Conservation (phyloP, 2,113 vertebrate genomes). For the Paramormyrops kingsleyae region DNA sequence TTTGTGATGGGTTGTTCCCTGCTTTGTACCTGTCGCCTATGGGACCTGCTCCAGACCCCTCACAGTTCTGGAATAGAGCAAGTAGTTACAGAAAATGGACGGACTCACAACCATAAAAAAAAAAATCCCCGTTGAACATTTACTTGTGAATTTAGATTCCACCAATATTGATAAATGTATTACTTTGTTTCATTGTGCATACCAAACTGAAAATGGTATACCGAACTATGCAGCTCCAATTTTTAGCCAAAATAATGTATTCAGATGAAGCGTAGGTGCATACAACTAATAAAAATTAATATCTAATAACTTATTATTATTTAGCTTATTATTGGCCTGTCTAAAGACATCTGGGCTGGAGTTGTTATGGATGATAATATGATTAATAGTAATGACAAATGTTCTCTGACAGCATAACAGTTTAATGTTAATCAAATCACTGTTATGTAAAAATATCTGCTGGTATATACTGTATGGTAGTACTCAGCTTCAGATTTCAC, state of each 20-base stretch:
- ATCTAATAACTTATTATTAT: neutral
- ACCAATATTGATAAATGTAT: neutral
- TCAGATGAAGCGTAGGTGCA: neutral
- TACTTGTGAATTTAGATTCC: neutral
- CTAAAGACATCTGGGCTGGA: neutral
- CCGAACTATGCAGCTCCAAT: neutral
- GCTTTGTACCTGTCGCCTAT: too few species aligned
- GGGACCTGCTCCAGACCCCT: too few species aligned
- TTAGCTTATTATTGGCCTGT: neutral
- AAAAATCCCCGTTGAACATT: neutral
- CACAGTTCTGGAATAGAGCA: too few species aligned
- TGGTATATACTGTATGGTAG: neutral
- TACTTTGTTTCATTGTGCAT: neutral
- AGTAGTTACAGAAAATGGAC: too few species aligned
- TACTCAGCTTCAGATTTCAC: neutral
- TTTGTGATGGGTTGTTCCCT: too few species aligned
- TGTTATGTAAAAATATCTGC: neutral
- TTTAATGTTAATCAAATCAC: neutral
- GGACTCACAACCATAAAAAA: too few species aligned
- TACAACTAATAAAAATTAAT: neutral
- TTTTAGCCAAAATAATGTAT: neutral
- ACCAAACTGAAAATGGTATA: neutral
- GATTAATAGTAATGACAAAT: neutral
- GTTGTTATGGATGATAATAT: neutral
- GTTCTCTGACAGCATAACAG: neutral